A percentile compares a stretch with the other conserved stretches of the same genome.
Conservation (phyloP, 2,797 vertebrate species). For the Rhinoraja longicauda region DNA sequence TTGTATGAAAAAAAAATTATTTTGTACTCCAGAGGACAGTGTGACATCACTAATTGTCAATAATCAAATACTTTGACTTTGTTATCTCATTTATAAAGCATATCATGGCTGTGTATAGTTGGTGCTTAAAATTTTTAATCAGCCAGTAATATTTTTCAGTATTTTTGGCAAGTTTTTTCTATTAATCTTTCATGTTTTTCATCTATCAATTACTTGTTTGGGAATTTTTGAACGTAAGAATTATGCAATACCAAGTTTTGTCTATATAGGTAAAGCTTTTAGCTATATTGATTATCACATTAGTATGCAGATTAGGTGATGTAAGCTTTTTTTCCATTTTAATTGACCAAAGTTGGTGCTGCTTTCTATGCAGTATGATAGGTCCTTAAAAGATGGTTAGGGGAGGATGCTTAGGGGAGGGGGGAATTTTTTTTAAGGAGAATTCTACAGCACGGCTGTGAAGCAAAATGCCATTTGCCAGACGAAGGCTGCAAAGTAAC, state of each 20-base stretch:
- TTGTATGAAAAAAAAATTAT: constrained; percentile 96
- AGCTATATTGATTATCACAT: constrained; percentile 98
- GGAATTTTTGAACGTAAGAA: constrained; percentile 93
- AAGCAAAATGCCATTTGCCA: constrained; percentile 74
- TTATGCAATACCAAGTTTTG: constrained; percentile 99
- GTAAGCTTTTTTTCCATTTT: constrained; percentile 72
- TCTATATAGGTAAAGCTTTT: constrained; percentile 99
- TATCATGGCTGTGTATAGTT: constrained; percentile 99
- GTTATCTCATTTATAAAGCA: constrained; percentile 97
- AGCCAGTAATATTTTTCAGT: constrained; percentile 90
- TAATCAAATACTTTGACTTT: constrained; percentile 95
- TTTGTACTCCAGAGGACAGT: constrained; percentile 97
- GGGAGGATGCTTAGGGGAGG: constrained; percentile 67
- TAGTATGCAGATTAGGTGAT: constrained; percentile 83
- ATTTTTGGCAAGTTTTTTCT: constrained; percentile 90
- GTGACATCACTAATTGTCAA: constrained; percentile 82
- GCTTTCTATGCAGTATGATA: constrained; percentile 97
- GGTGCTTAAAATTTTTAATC: constrained; percentile 97
- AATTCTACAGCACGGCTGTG: constrained; percentile 75
- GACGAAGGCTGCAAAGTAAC: constrained; percentile 88
- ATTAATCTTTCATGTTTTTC: constrained; percentile 80
- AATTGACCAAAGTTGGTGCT: constrained; percentile 99
- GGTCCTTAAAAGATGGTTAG: constrained; percentile 83
- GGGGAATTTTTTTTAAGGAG: constrained; percentile 60
- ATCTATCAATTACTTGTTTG: constrained; percentile 97